Base-by-base conservation (phyloP, 64 coral and sea anemone species). In the Catalaphyllia jardinei region DNA sequence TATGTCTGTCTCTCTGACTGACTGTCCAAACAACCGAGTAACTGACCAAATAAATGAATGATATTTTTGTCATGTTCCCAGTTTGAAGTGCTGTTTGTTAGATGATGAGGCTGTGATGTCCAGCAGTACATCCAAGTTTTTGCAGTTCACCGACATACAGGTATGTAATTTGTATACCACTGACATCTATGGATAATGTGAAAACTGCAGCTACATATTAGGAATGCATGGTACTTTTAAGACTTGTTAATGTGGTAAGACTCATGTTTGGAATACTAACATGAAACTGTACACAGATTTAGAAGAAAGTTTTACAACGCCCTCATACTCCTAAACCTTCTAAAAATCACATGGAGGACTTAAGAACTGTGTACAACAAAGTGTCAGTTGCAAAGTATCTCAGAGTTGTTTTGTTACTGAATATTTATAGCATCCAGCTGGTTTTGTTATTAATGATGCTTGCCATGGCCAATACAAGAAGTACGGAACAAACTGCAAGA, bases 391-490 rank as follows among this genome's bases (percentile, higher is more conserved):
- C 42, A 46, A 46, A 46, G 42, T 46, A 46, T 46, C 22, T 69
- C 20, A 69, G 20, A 20, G 24, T 20, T 69, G 8, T 69, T 69
- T 24, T 64, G 11, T 29, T 63, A 39, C 10, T 15, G 1, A 35
- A 60, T 17, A 24, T 27, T 63, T 71, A 4, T 71, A 99, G 97
- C 97, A 99, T 84, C 94, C 97, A 72, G 91, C 91, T 75, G 88
- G 94, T 42, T 99, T 86, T 88, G 74, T 99, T 8, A 93, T 99
- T 76, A 99, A 99, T 88, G 91, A 95, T 80, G 88, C 85, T 72
- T 99, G 97, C 73, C 90, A 99, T 60, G 88, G 93, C 22, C 81
- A 93, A 76, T 76, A 91, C 67, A 95, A 95, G 59, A 93, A 73
- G 30, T 91, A 88, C 79, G 78, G 94, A 60, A 93, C 89, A 67